Evolutionary conservation across 2,888 invertebrate genomes (phyloP), one percentile per base, ranked within the genome.

Genomic region (Andrena marginata): DNA sequence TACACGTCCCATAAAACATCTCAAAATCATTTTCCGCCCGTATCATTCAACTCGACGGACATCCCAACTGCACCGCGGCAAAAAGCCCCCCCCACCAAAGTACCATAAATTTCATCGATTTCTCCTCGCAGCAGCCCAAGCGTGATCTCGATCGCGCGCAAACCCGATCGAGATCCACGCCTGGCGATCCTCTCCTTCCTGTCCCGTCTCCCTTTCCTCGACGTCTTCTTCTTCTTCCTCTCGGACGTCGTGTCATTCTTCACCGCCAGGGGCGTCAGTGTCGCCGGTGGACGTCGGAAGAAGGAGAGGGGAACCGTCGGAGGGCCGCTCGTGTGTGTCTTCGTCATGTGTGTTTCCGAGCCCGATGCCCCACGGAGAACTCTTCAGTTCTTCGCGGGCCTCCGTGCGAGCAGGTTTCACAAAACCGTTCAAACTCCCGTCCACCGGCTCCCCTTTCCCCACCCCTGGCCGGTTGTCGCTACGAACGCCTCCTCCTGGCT

Each of bases 241-340:
- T 71, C 70, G 85, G 71, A 85, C 86, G 86, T 89, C 89, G 89
- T 90, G 90, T 91, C 91, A 90, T 90, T 92, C 91, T 88, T 91
- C 87, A 88, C 92, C 91, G 91, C 90, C 90, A 91, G 91, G 90
- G 91, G 92, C 92, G 91, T 91, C 89, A 85, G 86, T 89, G 89
- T 91, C 91, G 91, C 88, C 73, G 75, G 82, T 78, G 80, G 85
- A 85, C 82, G 56, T 87, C 79, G 77, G 76, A 76, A 71, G 87
- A 80, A 89, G 83, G 68, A 85, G 88, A 56, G 87, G 92, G 93
- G 90, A 90, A 92, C 90, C 54, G 56, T 69, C 92, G 90, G 92
- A 91, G 90, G 91, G 91, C 89, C 91, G 56, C 56, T 56, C 56
- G 90, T 87, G 89, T 85, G 89, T 89, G 87, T 80, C 84, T 82